Conservation (phyloP, 2,797 vertebrate genomes). For the Lagocephalus sceleratus region DNA sequence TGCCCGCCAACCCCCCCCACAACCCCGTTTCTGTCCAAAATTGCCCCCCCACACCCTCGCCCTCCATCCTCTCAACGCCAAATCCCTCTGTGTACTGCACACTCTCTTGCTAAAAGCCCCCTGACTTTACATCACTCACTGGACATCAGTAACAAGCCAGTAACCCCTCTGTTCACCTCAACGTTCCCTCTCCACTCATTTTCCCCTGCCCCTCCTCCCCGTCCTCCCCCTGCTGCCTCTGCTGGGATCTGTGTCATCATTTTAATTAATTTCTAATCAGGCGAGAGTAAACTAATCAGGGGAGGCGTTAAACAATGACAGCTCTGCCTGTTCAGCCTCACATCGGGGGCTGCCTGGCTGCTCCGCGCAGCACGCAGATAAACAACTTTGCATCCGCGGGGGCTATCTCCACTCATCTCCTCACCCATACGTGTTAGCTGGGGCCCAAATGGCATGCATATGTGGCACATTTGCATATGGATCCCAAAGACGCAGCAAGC, state of each 20-base stretch:
- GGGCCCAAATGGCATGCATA: conserved; percentile 22
- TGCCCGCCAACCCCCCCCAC: conserved; percentile 8
- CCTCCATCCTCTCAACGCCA: conserved; percentile 58
- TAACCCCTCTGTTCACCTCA: conserved; percentile 53
- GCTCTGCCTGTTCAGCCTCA: conserved; percentile 69
- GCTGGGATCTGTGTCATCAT: conserved; percentile 93
- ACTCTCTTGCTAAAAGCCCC: conserved; percentile 61
- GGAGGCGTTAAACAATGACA: conserved; percentile 79
- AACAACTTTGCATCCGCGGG: conserved; percentile 48
- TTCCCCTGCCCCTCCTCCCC: conserved; percentile 54
- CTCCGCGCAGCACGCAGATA: conserved; percentile 67
- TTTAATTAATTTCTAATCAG: conserved; percentile 90
- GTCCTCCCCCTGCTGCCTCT: conserved; percentile 71
- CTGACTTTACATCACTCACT: conserved; percentile 57
- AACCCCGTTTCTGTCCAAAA: conserved; percentile 42
- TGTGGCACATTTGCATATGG: conserved; percentile 30
- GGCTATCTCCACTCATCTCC: conserved; percentile 55
- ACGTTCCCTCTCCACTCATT: conserved; percentile 46
- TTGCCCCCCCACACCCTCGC: conserved; percentile 56
- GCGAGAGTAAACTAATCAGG: conserved; percentile 95
- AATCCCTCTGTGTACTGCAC: conserved; percentile 54
- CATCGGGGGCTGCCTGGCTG: conserved; percentile 64
- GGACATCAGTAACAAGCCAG: conserved; percentile 57
- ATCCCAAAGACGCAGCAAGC: conserved; percentile 25
- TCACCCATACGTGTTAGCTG: conserved; percentile 56